Conservation (phyloP, 2,888 invertebrate genomes). For the Shargacucullia verbasci region DNA sequence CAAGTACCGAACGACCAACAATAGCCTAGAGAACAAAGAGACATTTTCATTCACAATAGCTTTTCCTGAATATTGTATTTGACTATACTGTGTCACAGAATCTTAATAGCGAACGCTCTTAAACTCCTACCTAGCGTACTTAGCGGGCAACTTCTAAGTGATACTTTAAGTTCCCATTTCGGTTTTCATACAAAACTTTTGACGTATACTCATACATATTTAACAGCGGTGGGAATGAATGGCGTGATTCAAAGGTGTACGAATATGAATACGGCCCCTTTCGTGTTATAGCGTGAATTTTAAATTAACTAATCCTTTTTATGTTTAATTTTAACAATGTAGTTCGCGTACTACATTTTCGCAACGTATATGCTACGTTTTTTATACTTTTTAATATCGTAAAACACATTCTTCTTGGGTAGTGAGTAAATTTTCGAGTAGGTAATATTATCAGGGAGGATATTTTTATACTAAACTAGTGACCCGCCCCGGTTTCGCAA, state of each 20-base stretch:
- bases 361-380: background rate
- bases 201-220: conserved; percentile 78
- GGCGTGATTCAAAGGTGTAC: conserved; percentile 61
- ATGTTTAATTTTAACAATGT: conserved; percentile 36
- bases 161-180: conserved; percentile 72
- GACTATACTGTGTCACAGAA: conserved; percentile 78
- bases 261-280: conserved; percentile 56
- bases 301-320: conserved; percentile 53
- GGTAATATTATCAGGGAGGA: too few species aligned
- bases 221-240: conserved; percentile 69
- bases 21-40: conserved; percentile 80
- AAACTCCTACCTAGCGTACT: conserved; percentile 67
- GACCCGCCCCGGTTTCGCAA: too few species aligned
- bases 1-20: conserved; percentile 79
- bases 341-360: background rate
- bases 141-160: conserved; percentile 52
- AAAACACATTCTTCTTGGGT: background rate
- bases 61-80: conserved; percentile 86
- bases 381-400: background rate
- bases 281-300: conserved; percentile 56
- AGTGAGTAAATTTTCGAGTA: background rate
- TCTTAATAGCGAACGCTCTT: conserved; percentile 71
- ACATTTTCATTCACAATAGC: conserved; percentile 83
- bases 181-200: conserved; percentile 68
- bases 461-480: too few species aligned